Base-by-base conservation (phyloP, 2,797 vertebrate genomes). In the Enoplosus armatus region DNA sequence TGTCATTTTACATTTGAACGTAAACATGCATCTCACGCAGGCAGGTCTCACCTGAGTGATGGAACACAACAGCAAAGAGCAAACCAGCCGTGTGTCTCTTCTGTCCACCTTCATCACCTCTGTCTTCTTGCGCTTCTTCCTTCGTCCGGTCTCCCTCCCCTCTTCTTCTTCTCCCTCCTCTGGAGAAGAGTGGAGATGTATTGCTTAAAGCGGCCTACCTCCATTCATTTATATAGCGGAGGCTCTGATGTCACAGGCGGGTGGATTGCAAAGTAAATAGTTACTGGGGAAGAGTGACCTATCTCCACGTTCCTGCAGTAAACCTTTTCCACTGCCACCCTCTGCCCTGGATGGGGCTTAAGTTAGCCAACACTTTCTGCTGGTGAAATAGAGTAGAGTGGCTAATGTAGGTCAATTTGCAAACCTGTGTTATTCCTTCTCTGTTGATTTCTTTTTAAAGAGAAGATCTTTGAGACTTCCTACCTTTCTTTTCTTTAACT, bases 231-330 rank as follows among this genome's bases (percentile, higher is more conserved):
- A 79, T 85, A 71, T 24, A 71, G 61, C 67, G 43, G 4, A 5
- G 43, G 50, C 35, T 72, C 26, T 67, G 75, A 74, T 72, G 71
- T 82, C 83, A 85, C 51, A 39, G 56, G 31, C n/a, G 2, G 2
- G 24, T 48, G 43, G 75, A 48, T 51, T 79, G 66, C 37, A 78
- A 71, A 66, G 66, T 78, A 78, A 85, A 81, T 70, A 70, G 48
- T 74, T 43, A 15, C 41, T 48, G 58, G 31, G 56, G 53, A 47
- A 29, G 33, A 43, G 45, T 48, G 39, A 53, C 5, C 35, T 12
- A 18, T 66, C 51, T 16, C 18, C 9, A 9, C 65, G 35, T 54
- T 60, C 61, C 48, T 74, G 29, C 31, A 75, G 41, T 0, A 39
- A 63, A 41, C 15, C 20, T 51, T 77, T 69, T 60, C 35, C 63